phyloP scores from a whole-genome alignment of 2,113 vertebrate species.

The Toxotes jaculatrix region DNA sequence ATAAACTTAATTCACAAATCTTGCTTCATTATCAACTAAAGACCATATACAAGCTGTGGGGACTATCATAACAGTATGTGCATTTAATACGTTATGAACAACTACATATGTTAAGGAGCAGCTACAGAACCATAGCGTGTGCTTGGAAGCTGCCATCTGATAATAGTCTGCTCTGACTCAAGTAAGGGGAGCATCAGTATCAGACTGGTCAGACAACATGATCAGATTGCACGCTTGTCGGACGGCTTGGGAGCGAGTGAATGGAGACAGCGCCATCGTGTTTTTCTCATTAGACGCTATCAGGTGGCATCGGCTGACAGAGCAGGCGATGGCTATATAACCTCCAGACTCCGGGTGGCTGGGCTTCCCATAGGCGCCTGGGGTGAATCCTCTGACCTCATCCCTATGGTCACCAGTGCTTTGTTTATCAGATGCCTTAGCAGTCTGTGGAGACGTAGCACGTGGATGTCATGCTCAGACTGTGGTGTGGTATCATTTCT shows the following conservation, averaged over 20 bases:
- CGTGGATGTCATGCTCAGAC: slow-evolving; percentile 16
- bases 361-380: slow-evolving; percentile 34
- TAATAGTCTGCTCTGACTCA: slow-evolving; percentile 26
- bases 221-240: slow-evolving; percentile 69
- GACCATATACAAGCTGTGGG: background rate
- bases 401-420: slow-evolving; percentile 42
- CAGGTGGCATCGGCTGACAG: slow-evolving; percentile 72
- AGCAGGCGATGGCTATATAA: slow-evolving; percentile 46
- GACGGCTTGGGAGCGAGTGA: slow-evolving; percentile 49
- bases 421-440: slow-evolving; percentile 61
- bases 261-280: slow-evolving; percentile 54
- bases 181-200: slow-evolving; percentile 53
- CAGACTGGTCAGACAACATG: slow-evolving; percentile 62
- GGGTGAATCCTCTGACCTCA: slow-evolving; percentile 63
- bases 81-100: background rate
- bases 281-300: slow-evolving; percentile 74
- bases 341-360: slow-evolving; percentile 51
- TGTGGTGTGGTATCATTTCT: slow-evolving; percentile 5
- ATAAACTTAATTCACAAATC: background rate
- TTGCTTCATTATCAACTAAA: background rate
- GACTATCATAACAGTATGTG: background rate
- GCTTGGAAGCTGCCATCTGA: slow-evolving; percentile 44
- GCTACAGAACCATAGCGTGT: slow-evolving; percentile 4
- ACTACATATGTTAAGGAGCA: background rate
- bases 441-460: slow-evolving; percentile 7